Conservation (phyloP, 2,888 invertebrate genomes). For the Apamea sordens region DNA sequence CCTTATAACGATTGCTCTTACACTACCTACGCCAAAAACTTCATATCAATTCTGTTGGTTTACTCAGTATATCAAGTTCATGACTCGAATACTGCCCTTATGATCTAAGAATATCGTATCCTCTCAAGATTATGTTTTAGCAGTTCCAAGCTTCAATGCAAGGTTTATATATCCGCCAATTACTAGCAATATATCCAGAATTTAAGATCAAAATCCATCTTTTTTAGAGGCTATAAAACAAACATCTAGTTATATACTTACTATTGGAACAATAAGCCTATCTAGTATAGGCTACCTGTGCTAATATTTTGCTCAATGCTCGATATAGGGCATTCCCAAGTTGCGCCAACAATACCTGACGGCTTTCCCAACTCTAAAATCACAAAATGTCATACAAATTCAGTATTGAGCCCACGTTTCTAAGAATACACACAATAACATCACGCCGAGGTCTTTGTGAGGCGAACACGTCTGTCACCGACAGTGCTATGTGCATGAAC, state of each 20-base stretch:
- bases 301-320: not conserved
- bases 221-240: too few species aligned
- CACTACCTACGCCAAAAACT: not conserved
- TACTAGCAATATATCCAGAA: too few species aligned
- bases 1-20: not conserved
- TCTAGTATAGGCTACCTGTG: not conserved
- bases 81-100: not conserved
- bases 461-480: conserved; percentile 50
- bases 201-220: too few species aligned
- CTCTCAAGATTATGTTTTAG: not conserved
- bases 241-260: not conserved
- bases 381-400: conserved; percentile 42
- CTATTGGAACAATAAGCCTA: not conserved
- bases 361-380: conserved; percentile 39
- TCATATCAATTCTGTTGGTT: not conserved
- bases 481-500: not conserved
- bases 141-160: not conserved
- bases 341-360: not conserved
- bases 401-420: conserved; percentile 49
- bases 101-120: not conserved
- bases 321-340: conserved; percentile 21
- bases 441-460: conserved; percentile 58
- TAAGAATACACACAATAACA: conserved; percentile 59
- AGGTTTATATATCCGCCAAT: not conserved
- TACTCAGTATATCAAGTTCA: not conserved